Conservation (phyloP, 53 echinoderm and acorn worm genomes). For the Paracentrotus lividus region DNA sequence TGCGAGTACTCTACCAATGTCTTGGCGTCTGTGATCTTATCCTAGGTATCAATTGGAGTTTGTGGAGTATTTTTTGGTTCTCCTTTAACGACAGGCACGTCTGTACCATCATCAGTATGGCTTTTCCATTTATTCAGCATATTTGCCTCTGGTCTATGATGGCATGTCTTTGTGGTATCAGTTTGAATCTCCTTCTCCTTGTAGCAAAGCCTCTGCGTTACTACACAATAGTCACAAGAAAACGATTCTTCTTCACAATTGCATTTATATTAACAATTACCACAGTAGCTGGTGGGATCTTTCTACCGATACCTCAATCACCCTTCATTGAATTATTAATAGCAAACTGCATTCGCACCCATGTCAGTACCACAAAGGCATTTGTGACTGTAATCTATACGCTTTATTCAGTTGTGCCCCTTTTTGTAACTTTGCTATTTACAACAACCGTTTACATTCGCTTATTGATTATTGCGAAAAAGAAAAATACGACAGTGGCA, state of each 20-base stretch:
- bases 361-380: not conserved
- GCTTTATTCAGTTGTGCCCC: not conserved
- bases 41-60: not conserved
- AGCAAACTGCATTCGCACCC: not conserved
- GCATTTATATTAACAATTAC: no score
- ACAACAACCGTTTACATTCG: no score
- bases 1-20: not conserved
- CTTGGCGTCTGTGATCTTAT: not conserved
- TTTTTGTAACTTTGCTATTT: no score
- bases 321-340: not conserved
- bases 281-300: not conserved
- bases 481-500: no score
- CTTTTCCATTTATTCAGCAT: not conserved
- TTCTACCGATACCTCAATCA: not conserved
- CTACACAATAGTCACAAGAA: not conserved
- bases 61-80: not conserved
- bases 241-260: not conserved
- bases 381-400: not conserved
- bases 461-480: no score
- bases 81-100: not conserved
- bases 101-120: not conserved
- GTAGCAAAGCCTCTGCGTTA: slow-evolving; percentile 14
- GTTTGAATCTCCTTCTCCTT: not conserved
- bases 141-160: not conserved
- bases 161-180: not conserved